Percentiles rank a stretch among this genome's conserved stretches.
These are phyloP conservation scores for Neelides folsomi DNA, from an alignment of 2,888 invertebrate genomes.

Conservation along the genomic window DNA sequence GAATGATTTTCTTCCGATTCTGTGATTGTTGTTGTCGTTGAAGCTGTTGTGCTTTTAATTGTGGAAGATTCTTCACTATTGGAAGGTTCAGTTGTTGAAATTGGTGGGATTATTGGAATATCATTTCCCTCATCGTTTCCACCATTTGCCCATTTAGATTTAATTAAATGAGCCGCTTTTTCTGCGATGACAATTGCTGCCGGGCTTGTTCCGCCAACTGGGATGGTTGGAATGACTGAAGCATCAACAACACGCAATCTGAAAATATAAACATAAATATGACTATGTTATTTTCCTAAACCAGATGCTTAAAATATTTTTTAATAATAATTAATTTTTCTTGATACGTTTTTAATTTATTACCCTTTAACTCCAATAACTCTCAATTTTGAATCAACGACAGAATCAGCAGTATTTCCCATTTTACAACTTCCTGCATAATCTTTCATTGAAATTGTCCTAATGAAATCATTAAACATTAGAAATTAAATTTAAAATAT, in stretches of 20 bases:
- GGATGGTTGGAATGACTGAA: slow-evolving; percentile 12
- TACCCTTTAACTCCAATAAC: slow-evolving; percentile 14
- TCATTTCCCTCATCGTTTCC: neutral
- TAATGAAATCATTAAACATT: too few relatives aligned
- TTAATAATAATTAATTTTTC: too few relatives aligned
- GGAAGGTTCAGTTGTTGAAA: too few relatives aligned
- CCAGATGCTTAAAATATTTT: too few relatives aligned
- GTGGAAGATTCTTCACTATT: neutral
- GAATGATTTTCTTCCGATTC: too few relatives aligned
- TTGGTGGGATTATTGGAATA: too few relatives aligned
- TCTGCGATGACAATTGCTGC: slow-evolving; percentile 18
- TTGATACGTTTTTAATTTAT: too few relatives aligned
- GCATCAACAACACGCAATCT: neutral
- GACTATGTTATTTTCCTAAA: too few relatives aligned
- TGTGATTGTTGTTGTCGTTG: neutral
- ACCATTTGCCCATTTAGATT: slow-evolving; percentile 14
- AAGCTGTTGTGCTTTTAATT: slow-evolving; percentile 5
- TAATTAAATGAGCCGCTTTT: slow-evolving; percentile 17
- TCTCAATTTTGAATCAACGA: slow-evolving; percentile 8
- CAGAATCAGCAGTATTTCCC: slow-evolving; percentile 11
- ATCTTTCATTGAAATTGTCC: slow-evolving; percentile 8
- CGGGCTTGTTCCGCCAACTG: slow-evolving; percentile 11
- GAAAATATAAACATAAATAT: too few relatives aligned
- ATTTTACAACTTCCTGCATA: slow-evolving; percentile 11
- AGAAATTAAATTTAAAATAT: too few relatives aligned